Evolutionary conservation across 2,797 vertebrate genomes (phyloP).

Genomic region (Cyclopterus lumpus): DNA sequence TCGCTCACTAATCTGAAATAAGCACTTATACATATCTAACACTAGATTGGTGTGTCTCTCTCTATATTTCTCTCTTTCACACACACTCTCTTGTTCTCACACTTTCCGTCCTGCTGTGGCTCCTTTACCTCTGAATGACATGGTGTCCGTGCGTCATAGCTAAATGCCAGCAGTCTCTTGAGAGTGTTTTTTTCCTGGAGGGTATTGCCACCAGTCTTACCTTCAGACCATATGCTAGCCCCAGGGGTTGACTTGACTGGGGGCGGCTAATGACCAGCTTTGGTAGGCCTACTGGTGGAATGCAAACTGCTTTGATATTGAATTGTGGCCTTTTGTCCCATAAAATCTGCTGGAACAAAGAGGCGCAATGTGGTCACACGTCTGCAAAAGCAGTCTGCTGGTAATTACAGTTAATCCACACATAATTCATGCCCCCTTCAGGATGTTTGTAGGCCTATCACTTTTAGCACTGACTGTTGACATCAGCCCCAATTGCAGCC

Average conservation of each 20-base stretch:
- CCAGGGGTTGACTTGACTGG: slow-evolving; percentile 35
- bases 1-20: slow-evolving; percentile 33
- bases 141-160: slow-evolving; percentile 73
- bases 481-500: not conserved
- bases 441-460: not conserved
- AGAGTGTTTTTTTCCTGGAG: slow-evolving; percentile 64
- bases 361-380: not conserved
- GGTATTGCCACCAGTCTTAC: slow-evolving; percentile 32
- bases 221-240: slow-evolving; percentile 38
- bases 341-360: slow-evolving; percentile 14
- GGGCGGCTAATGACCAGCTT: slow-evolving; percentile 58
- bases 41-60: not conserved
- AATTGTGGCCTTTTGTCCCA: slow-evolving; percentile 29
- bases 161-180: slow-evolving; percentile 75
- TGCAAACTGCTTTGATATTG: slow-evolving; percentile 8
- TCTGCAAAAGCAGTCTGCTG: not conserved
- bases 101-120: slow-evolving; percentile 48
- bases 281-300: slow-evolving; percentile 30
- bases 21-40: slow-evolving; percentile 8
- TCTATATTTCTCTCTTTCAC: not conserved
- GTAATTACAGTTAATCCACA: not conserved
- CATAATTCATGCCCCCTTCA: not conserved
- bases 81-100: slow-evolving; percentile 31
- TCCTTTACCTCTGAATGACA: slow-evolving; percentile 50
- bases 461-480: not conserved